Base-by-base conservation (phyloP, 1,140 invertebrate species). In the Drosophila simulans region DNA sequence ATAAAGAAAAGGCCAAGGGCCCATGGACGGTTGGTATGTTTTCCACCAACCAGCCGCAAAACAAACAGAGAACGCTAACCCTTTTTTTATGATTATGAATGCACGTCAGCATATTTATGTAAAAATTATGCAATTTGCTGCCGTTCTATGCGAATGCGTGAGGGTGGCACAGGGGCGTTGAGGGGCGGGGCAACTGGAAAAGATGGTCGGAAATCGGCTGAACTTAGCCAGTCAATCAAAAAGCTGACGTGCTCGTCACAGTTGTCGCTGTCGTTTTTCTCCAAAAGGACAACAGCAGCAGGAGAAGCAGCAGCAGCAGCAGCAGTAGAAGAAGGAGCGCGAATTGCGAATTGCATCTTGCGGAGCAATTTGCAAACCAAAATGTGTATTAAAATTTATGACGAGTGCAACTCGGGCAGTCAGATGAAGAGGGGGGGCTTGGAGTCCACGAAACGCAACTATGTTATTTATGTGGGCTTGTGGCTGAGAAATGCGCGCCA, bases 111-210 rank as follows among this genome's bases (percentile, higher is more conserved):
- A 89, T 89, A 89, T 89, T 89, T 89, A 89, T 89, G 84, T 90
- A 89, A 89, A 89, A 89, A 89, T 84, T 89, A 89, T 89, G 84
- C 84, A 89, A 89, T 89, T 89, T 89, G 84, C 84, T 89, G 85
- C 84, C 82, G 82, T 86, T 80, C 83, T 63, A 64, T 72, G 76
- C 62, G 20, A 59, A 42, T 63, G 48, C 58, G 64, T 39, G 51
- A 25, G 46, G 55, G 53, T 45, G 27, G 27, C 4, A 2, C 4
- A 57, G 35, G 37, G 34, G 42, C 20, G 34, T 35, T 25, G n/a
- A 15, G n/a, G 5, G 37, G 8, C 34, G 5, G 34, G 34, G 5
- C 10, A 34, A 12, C 39, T 45, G 42, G 17, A 20, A 43, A 20
- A 51, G 35, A 22, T 13, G 31, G 59, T 68, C 62, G 79, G 69